Percentiles rank a stretch among this genome's conserved stretches.
Evolutionary conservation across 2,113 vertebrate genomes (phyloP).

Genomic region (Strigops habroptila): DNA sequence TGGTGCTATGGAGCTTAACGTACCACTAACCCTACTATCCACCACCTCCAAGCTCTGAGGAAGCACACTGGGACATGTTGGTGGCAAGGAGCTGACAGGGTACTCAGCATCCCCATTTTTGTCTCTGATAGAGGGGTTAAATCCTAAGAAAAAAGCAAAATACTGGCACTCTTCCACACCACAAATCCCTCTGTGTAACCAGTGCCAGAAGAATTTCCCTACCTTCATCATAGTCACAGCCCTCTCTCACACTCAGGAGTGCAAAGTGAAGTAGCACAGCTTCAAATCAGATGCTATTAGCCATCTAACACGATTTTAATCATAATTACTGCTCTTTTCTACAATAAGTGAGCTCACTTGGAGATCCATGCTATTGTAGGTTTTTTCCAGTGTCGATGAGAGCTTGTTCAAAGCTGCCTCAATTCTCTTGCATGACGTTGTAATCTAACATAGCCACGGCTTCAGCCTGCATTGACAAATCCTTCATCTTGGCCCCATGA

Average conservation of each 20-base stretch:
- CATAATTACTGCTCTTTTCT: neutral
- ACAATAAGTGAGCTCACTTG: neutral
- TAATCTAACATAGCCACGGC: neutral
- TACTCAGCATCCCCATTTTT: neutral
- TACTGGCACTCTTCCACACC: neutral
- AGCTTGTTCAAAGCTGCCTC: neutral
- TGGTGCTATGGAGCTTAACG: neutral
- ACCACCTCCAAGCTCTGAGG: neutral
- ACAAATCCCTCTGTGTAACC: neutral
- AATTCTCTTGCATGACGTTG: neutral
- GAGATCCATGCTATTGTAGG: neutral
- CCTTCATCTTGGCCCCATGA: conserved; percentile 29
- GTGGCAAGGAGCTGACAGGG: neutral
- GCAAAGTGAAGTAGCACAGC: neutral
- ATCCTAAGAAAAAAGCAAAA: neutral
- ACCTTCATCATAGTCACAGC: neutral
- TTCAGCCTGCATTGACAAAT: neutral
- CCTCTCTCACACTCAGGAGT: neutral
- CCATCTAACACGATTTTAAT: neutral
- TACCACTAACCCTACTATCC: neutral
- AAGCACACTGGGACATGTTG: neutral
- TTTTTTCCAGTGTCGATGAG: neutral
- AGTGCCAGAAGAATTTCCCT: neutral
- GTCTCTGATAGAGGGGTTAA: neutral
- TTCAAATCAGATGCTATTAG: neutral